Evolutionary conservation across 2,113 vertebrate genomes (phyloP), one percentile per base, ranked within the genome.

Genomic region (Recurvirostra avosetta): DNA sequence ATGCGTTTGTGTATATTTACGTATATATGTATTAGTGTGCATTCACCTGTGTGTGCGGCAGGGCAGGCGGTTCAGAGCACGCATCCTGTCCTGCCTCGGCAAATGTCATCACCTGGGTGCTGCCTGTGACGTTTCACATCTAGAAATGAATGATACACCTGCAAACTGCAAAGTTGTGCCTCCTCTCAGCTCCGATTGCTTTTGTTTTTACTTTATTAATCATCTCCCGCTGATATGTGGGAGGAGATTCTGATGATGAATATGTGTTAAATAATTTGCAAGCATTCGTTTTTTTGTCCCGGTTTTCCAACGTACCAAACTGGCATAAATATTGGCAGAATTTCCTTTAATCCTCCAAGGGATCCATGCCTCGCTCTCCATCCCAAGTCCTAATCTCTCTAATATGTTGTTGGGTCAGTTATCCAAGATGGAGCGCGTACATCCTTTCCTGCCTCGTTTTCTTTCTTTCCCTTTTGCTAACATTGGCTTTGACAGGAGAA

Each of bases 321-420:
- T 95, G 91, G 86, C 92, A 97, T 96, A 97, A 96, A 97, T 80
- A 97, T 93, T 97, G 96, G 93, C 94, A 96, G 94, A 85, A 90
- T 92, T 94, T 94, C 87, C 84, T 83, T 70, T 92, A 78, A 90
- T 94, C 66, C 92, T 96, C 94, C 40, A 74, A 92, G 85, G 87
- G 63, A 96, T 70, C 52, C 40, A 49, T 94, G 92, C 68, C 74
- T 97, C 32, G 26, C 62, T 92, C 58, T 94, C 78, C 79, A 84
- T 89, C 85, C 93, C 5, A 19, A 71, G 52, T 73, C 63, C 47
- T 95, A 94, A 90, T 92, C 91, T 83, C 84, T 89, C 77, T 96
- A 87, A 96, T 96, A 89, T 58, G 80, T 79, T 90, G 77, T 92
- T 92, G 71, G 91, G 94, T 96, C 88, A 93, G 66, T 67, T 93